These are phyloP conservation scores for Patella caerulea DNA, from an alignment of 2,888 invertebrate genomes.

Conservation along the genomic window DNA sequence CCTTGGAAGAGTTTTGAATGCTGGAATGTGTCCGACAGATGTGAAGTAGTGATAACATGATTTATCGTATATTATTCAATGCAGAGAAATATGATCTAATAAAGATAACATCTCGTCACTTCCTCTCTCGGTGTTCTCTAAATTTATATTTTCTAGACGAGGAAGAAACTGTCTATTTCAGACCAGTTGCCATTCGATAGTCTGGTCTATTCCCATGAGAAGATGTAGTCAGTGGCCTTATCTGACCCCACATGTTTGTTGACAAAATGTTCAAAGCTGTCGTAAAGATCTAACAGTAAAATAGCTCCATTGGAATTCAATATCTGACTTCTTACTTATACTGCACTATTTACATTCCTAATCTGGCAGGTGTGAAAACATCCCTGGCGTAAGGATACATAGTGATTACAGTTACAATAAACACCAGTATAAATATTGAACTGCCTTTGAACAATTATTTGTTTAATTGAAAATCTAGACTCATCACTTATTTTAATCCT, in stretches of 20 bases:
- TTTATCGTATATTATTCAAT: too few relatives aligned
- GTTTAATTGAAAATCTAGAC: slow-evolving; percentile 5
- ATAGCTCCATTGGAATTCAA: neutral
- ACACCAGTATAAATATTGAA: slow-evolving; percentile 5
- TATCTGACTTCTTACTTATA: slow-evolving; percentile 2
- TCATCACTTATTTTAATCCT: neutral
- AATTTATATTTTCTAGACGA: too few relatives aligned
- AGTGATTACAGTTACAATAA: slow-evolving; percentile 1
- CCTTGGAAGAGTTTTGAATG: too few relatives aligned
- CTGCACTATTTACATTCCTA: slow-evolving; percentile 1
- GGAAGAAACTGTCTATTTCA: neutral
- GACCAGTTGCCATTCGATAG: neutral
- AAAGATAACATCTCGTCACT: neutral
- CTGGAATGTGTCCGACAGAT: too few relatives aligned
- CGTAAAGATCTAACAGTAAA: neutral
- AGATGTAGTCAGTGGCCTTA: neutral
- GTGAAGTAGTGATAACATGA: too few relatives aligned
- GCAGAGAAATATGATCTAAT: neutral
- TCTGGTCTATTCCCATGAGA: neutral
- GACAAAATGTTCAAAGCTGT: slow-evolving; percentile 3
- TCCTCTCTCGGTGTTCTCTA: neutral
- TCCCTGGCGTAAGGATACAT: slow-evolving; percentile 9
- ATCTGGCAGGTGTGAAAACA: slow-evolving; percentile 2
- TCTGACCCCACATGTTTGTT: neutral
- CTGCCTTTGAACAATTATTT: neutral